Conservation (phyloP, 2,113 vertebrate species). For the Anolis carolinensis region DNA sequence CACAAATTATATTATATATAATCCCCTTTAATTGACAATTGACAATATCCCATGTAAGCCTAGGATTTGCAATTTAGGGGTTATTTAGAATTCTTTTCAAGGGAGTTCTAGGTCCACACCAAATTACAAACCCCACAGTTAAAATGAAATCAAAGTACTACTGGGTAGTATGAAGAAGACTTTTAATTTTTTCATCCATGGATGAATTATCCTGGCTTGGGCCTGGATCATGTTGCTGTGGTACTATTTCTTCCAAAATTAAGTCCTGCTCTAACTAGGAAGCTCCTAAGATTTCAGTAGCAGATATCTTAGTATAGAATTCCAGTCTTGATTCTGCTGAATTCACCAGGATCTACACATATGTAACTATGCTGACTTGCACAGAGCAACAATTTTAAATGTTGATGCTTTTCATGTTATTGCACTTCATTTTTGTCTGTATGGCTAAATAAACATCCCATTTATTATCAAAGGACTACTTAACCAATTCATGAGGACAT, state of each 20-base stretch:
- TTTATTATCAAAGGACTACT: slow-evolving; percentile 57
- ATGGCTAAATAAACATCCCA: slow-evolving; percentile 20
- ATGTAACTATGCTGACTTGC: neutral
- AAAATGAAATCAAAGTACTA: no score
- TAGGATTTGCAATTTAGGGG: no score
- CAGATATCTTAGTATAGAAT: neutral
- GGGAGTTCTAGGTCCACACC: no score
- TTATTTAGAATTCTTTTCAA: no score
- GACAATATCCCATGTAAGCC: no score
- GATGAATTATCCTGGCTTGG: no score
- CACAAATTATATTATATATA: no score
- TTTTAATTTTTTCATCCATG: no score
- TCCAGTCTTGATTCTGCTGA: neutral
- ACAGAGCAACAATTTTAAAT: slow-evolving; percentile 26
- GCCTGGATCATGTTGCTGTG: no score
- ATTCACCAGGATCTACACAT: neutral
- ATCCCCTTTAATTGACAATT: no score
- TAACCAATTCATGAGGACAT: slow-evolving; percentile 46
- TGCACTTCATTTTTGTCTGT: slow-evolving; percentile 36
- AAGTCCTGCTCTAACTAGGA: neutral
- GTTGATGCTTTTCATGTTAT: slow-evolving; percentile 26
- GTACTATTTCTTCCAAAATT: neutral
- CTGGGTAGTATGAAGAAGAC: no score
- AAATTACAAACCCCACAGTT: no score
- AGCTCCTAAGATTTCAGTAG: neutral